These are phyloP conservation scores for Pammene fasciana DNA, from an alignment of 2,888 invertebrate genomes.

Conservation along the genomic window DNA sequence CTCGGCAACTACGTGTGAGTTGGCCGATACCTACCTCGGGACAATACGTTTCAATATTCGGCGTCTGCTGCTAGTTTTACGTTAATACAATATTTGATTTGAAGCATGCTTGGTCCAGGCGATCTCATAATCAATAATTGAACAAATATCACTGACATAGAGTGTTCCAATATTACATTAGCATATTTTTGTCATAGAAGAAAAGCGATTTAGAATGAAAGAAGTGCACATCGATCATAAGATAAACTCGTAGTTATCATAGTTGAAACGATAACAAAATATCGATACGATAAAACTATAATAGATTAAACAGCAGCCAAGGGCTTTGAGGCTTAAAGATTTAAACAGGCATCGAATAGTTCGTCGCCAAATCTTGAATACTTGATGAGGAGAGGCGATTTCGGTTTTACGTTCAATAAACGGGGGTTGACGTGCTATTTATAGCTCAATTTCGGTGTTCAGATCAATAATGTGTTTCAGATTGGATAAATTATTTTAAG, in stretches of 20 bases:
- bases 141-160: not conserved
- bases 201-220: slow-evolving; percentile 18
- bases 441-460: slow-evolving; percentile 53
- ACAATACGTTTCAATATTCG: slow-evolving; percentile 24
- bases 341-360: slow-evolving; percentile 44
- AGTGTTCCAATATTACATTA: not conserved
- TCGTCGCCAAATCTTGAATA: slow-evolving; percentile 51
- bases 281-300: slow-evolving; percentile 45
- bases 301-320: slow-evolving; percentile 40
- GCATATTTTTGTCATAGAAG: slow-evolving; percentile 2
- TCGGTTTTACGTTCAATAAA: slow-evolving; percentile 57
- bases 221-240: slow-evolving; percentile 41
- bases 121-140: not conserved
- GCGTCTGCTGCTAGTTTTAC: slow-evolving; percentile 25
- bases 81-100: slow-evolving; percentile 33
- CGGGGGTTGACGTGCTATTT: slow-evolving; percentile 56
- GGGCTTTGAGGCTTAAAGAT: slow-evolving; percentile 41
- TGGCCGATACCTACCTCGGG: slow-evolving; percentile 33
- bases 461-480: slow-evolving; percentile 50
- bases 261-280: slow-evolving; percentile 48
- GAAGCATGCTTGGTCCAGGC: slow-evolving; percentile 2
- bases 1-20: slow-evolving; percentile 42
- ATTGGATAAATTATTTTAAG: slow-evolving; percentile 15
- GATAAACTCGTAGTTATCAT: slow-evolving; percentile 43
- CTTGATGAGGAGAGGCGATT: slow-evolving; percentile 52